phyloP scores from a whole-genome alignment of 1,140 invertebrate genomes.

The Habropoda laboriosa region DNA sequence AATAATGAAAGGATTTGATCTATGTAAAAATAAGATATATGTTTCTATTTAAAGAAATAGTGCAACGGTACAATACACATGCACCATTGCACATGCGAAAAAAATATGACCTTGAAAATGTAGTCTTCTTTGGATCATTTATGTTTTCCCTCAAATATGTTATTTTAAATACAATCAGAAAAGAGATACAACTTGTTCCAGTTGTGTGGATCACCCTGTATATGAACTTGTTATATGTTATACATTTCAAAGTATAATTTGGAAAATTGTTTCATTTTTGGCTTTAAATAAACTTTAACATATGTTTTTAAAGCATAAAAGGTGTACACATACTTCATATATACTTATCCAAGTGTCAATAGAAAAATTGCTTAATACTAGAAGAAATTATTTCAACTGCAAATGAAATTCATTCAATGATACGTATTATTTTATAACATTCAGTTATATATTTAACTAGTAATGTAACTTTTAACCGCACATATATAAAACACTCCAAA shows the following conservation, averaged over 20 bases:
- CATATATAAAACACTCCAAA: constrained; percentile 4
- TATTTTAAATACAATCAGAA: no score
- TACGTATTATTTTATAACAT: neutral
- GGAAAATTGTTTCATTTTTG: constrained; percentile 1
- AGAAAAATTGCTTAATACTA: neutral
- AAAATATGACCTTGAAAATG: no score
- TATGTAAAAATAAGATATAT: no score
- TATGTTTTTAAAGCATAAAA: neutral
- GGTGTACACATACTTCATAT: neutral
- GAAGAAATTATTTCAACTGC: neutral
- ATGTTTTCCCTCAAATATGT: no score
- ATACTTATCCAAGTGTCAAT: neutral
- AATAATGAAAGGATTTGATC: no score
- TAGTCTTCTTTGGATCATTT: no score
- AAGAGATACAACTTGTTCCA: no score
- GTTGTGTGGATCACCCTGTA: no score
- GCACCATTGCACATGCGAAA: no score
- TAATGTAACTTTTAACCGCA: neutral
- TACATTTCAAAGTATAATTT: constrained; percentile 4
- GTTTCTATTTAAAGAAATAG: no score
- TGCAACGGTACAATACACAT: no score
- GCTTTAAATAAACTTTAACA: no score
- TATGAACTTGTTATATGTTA: neutral
- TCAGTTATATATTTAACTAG: neutral
- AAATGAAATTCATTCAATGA: neutral